A percentile compares a stretch with the other conserved stretches of the same genome.
These are phyloP conservation scores for Potamilus streckersoni DNA, from an alignment of 1,140 invertebrate genomes.

Conservation along the genomic window DNA sequence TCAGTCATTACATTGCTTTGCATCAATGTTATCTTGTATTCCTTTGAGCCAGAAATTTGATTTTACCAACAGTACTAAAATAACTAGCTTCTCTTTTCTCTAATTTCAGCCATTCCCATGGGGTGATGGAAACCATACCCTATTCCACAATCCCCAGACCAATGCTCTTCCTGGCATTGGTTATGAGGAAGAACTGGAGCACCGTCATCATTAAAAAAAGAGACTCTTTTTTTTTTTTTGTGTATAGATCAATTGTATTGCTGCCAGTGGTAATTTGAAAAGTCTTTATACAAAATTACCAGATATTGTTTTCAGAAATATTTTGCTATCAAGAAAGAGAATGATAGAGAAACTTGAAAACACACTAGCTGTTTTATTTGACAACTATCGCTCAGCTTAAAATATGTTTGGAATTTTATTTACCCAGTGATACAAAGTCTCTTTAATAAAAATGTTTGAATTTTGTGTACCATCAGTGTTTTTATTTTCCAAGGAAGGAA, in stretches of 20 bases:
- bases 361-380: no score
- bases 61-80: no score
- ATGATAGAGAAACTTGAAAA: not conserved
- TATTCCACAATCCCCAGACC: conserved; percentile 87
- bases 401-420: no score
- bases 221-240: not conserved
- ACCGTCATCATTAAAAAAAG: not conserved
- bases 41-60: no score
- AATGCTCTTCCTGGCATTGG: conserved; percentile 82
- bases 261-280: not conserved
- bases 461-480: no score
- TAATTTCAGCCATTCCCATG: conserved; percentile 81
- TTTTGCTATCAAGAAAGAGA: not conserved
- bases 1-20: no score
- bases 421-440: no score
- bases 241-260: not conserved
- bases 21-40: no score
- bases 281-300: not conserved
- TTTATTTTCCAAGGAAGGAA: no score
- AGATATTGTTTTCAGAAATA: not conserved
- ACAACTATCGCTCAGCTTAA: no score
- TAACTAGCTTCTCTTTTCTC: conserved; percentile 6
- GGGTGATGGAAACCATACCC: conserved; percentile 85
- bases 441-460: no score
- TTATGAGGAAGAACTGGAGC: conserved; percentile 74